These are phyloP conservation scores for Nothocercus nigrocapillus DNA, from an alignment of 2,113 vertebrate genomes.

Conservation along the genomic window DNA sequence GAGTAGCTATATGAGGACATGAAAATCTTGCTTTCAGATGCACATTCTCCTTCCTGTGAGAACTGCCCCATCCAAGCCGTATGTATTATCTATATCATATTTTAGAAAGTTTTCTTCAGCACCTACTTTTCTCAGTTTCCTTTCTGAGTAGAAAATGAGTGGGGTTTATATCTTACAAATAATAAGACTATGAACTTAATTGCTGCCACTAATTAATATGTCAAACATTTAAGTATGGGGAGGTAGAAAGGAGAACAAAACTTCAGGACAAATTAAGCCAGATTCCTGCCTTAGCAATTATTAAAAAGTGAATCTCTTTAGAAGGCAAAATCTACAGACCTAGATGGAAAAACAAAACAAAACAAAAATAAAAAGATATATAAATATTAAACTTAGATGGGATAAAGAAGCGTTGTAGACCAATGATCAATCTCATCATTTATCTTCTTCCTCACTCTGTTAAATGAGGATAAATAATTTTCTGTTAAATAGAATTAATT, in stretches of 20 bases:
- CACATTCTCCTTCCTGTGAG: not conserved
- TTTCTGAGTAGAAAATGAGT: not conserved
- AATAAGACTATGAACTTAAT: not conserved
- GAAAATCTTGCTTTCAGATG: not conserved
- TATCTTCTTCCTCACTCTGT: not conserved
- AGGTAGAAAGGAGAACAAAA: not conserved
- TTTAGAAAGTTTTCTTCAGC: not conserved
- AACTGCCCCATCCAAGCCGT: not conserved
- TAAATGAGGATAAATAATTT: not conserved
- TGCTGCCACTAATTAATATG: not conserved
- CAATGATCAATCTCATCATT: not conserved
- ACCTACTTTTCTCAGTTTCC: not conserved
- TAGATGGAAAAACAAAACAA: too few species aligned
- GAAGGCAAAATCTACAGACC: not conserved
- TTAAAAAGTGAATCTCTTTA: not conserved
- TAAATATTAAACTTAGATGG: not conserved
- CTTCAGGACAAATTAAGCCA: not conserved
- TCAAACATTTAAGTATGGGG: not conserved
- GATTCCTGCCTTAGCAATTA: not conserved
- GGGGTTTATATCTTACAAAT: not conserved
- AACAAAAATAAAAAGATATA: too few species aligned
- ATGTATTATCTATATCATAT: not conserved
- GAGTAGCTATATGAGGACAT: accelerated
- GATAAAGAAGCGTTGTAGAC: not conserved
- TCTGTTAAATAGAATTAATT: not conserved